These are phyloP conservation scores for Baryphthengus martii DNA, from an alignment of 2,113 vertebrate species.

Conservation along the genomic window DNA sequence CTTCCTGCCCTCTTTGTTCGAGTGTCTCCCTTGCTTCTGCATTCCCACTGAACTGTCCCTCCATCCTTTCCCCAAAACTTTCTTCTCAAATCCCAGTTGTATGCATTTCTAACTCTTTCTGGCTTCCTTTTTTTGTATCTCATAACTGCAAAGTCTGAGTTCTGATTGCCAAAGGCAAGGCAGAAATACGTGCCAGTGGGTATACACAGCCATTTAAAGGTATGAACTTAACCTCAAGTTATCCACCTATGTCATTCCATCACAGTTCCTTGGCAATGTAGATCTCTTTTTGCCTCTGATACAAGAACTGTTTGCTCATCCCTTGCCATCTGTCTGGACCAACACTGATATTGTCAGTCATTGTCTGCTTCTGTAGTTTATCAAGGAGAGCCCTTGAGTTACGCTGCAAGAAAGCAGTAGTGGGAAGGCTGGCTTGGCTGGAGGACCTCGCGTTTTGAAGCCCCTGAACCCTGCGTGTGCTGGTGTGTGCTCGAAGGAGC, in stretches of 20 bases:
- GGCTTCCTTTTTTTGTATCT: not conserved
- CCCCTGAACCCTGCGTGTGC: not conserved
- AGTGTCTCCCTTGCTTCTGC: not conserved
- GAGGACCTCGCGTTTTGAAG: not conserved
- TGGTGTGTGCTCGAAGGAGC: not conserved
- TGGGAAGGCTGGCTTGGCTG: not conserved
- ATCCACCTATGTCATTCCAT: not conserved
- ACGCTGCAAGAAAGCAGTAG: not conserved
- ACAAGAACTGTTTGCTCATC: not conserved
- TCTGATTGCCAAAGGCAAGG: not conserved
- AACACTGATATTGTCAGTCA: no score
- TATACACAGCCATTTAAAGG: not conserved
- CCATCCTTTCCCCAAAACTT: not conserved
- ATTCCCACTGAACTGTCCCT: not conserved
- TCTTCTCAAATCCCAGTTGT: not conserved
- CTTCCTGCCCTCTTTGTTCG: not conserved
- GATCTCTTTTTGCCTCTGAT: not conserved
- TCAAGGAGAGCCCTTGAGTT: not conserved
- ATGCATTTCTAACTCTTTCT: not conserved
- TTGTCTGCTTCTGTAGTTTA: not conserved
- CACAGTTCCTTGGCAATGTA: not conserved
- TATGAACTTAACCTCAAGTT: not conserved
- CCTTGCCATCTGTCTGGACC: not conserved
- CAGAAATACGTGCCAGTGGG: not conserved
- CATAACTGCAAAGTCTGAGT: not conserved